These are phyloP conservation scores for Galbula dea DNA, from an alignment of 2,113 vertebrate species.

Conservation along the genomic window DNA sequence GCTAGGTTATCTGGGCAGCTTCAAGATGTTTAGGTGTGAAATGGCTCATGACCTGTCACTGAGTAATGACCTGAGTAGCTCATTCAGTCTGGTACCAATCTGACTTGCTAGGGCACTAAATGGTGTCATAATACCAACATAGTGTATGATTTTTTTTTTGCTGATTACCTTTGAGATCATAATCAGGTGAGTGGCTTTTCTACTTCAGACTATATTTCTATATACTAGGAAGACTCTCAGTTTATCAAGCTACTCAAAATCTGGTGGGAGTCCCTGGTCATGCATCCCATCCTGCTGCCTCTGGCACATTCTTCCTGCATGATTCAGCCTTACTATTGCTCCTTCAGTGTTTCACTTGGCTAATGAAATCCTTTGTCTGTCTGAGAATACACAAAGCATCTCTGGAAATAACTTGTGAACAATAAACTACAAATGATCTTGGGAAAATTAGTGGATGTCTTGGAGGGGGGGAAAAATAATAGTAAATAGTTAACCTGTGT, in stretches of 20 bases:
- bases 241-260: not conserved
- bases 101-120: no score
- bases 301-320: not conserved
- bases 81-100: no score
- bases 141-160: not conserved
- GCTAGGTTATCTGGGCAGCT: no score
- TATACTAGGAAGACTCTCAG: not conserved
- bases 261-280: not conserved
- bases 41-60: no score
- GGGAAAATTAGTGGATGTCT: not conserved
- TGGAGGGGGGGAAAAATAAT: not conserved
- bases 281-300: not conserved
- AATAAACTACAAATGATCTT: not conserved
- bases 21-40: no score
- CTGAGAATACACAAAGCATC: not conserved
- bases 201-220: not conserved
- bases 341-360: not conserved
- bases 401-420: not conserved
- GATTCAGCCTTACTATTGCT: not conserved
- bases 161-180: not conserved
- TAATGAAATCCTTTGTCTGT: not conserved
- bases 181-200: not conserved
- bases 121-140: no score
- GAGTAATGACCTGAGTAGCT: no score
- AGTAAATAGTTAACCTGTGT: not conserved